phyloP scores from a whole-genome alignment of 2,797 vertebrate species.

The Chanos chanos region DNA sequence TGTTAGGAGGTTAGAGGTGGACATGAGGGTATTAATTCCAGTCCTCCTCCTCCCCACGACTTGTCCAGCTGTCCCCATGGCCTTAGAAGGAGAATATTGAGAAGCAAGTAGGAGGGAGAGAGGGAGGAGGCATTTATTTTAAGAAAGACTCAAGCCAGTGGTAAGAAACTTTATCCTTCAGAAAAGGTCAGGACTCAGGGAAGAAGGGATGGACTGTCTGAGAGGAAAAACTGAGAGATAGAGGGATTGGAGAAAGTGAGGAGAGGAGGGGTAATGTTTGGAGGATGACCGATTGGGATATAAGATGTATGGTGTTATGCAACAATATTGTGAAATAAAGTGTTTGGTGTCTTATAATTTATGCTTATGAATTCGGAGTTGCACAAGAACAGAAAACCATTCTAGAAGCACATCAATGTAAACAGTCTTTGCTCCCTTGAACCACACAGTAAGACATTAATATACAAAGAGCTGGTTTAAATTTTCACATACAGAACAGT shows the following conservation, averaged over 20 bases:
- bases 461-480: too few relatives aligned
- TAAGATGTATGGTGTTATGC: constrained; percentile 41
- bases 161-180: constrained; percentile 72
- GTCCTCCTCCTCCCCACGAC: constrained; percentile 52
- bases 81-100: constrained; percentile 80
- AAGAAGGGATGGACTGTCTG: constrained; percentile 57
- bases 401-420: not conserved
- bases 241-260: constrained; percentile 15
- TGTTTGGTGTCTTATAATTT: constrained; percentile 1
- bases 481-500: too few relatives aligned
- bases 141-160: constrained; percentile 64
- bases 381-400: constrained; percentile 10
- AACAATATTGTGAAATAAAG: constrained; percentile 38
- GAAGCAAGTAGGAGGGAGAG: constrained; percentile 44
- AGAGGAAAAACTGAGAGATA: constrained; percentile 38
- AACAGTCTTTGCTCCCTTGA: too few relatives aligned
- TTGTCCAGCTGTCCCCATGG: constrained; percentile 72
- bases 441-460: too few relatives aligned
- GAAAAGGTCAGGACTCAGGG: constrained; percentile 74
- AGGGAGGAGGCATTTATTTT: constrained; percentile 63
- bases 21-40: constrained; percentile 63
- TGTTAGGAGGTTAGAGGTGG: constrained; percentile 42
- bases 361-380: not conserved
- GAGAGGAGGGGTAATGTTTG: constrained; percentile 40
- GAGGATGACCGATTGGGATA: constrained; percentile 33